phyloP scores from a whole-genome alignment of 2,888 invertebrate species.

The Cactoblastis cactorum region DNA sequence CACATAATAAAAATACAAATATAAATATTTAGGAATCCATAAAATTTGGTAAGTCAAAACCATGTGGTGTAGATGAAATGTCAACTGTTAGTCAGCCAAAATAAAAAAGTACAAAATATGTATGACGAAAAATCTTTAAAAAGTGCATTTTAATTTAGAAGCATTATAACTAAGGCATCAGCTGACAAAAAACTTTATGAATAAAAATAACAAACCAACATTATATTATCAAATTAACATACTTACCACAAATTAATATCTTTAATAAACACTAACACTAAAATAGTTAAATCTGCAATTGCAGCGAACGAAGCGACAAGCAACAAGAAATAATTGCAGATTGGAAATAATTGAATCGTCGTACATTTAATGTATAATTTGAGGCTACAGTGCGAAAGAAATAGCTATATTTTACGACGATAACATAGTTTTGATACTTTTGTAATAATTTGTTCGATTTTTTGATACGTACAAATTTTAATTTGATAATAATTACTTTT shows the following conservation, averaged over 20 bases:
- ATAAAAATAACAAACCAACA: too few relatives aligned
- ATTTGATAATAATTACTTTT: too few relatives aligned
- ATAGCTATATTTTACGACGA: constrained; percentile 26
- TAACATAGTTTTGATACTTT: constrained; percentile 35
- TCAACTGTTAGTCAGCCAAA: constrained; percentile 16
- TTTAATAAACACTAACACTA: not conserved
- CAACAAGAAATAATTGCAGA: constrained; percentile 45
- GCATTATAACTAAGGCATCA: constrained; percentile 17
- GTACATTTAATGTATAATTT: constrained; percentile 40
- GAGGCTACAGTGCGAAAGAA: constrained; percentile 48
- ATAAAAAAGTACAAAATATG: not conserved
- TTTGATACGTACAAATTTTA: not conserved
- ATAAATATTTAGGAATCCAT: not conserved
- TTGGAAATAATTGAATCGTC: constrained; percentile 16
- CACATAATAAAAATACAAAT: not conserved
- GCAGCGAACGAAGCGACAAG: constrained; percentile 26
- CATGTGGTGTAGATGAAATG: constrained; percentile 20
- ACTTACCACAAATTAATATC: not conserved
- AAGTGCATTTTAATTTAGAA: constrained; percentile 7
- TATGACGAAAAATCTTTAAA: not conserved
- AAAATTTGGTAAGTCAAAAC: constrained; percentile 12
- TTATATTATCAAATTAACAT: not conserved
- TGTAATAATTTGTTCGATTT: not conserved
- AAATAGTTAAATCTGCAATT: constrained; percentile 18
- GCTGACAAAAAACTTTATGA: constrained; percentile 17